A percentile compares a stretch with the other conserved stretches of the same genome.
Conservation (phyloP, 1,140 invertebrate genomes). For the Stegodyphus dumicola region DNA sequence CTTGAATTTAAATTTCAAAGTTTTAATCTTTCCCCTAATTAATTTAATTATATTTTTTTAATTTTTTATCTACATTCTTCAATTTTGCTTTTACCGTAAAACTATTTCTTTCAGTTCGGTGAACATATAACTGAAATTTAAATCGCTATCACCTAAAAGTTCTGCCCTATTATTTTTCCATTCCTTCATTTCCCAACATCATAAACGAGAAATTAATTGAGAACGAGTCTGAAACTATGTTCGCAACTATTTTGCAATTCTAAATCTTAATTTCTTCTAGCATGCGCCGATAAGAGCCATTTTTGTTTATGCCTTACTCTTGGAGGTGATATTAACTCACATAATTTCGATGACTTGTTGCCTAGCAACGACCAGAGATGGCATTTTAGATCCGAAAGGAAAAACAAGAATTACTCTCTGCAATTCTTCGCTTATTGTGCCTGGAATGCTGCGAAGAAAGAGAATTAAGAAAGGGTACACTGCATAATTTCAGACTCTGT, state of each 20-base stretch:
- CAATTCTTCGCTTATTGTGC: too few species aligned
- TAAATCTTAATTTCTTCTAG: slow-evolving; percentile 11
- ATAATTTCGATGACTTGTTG: slow-evolving; percentile 7
- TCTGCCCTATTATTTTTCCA: not conserved
- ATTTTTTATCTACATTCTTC: too few species aligned
- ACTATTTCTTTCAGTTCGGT: too few species aligned
- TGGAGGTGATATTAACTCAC: slow-evolving; percentile 19
- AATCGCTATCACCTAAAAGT: too few species aligned
- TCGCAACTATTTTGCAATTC: slow-evolving; percentile 31
- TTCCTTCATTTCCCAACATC: not conserved
- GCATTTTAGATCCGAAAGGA: not conserved
- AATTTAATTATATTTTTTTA: too few species aligned
- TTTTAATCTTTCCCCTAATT: too few species aligned
- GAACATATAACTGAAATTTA: too few species aligned
- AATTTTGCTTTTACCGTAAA: too few species aligned
- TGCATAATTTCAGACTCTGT: too few species aligned
- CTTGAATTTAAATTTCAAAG: too few species aligned
- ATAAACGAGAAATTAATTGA: slow-evolving; percentile 20
- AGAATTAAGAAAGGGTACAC: too few species aligned
- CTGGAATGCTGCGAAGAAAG: too few species aligned
- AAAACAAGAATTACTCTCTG: not conserved
- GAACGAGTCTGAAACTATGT: not conserved
- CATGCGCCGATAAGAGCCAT: not conserved
- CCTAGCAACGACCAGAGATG: not conserved
- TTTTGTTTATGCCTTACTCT: not conserved